Conservation (phyloP, 2,797 vertebrate genomes). For the Rhynchonycteris naso region DNA sequence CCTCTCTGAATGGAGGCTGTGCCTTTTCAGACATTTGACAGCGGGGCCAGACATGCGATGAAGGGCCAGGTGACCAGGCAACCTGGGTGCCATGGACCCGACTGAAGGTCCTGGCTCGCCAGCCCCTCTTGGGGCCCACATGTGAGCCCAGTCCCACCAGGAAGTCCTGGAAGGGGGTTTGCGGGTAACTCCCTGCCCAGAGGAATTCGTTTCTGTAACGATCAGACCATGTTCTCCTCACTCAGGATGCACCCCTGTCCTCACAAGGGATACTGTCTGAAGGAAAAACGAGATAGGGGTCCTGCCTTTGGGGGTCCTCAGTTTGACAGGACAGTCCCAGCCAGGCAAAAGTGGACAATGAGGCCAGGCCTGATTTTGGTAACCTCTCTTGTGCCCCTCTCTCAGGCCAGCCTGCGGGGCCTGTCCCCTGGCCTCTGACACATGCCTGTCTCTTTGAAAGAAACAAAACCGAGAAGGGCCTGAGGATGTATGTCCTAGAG, state of each 20-base stretch:
- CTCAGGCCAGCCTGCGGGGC: not conserved
- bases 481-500: not conserved
- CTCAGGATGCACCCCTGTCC: not conserved
- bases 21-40: not conserved
- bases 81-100: not conserved
- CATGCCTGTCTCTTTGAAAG: not conserved
- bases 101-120: not conserved
- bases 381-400: not conserved
- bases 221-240: not conserved
- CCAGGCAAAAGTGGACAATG: not conserved
- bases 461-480: not conserved
- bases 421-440: no score
- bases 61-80: not conserved
- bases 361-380: not conserved
- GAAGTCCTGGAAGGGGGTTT: not conserved
- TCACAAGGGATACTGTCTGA: no score
- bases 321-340: not conserved
- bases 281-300: not conserved
- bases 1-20: not conserved
- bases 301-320: not conserved
- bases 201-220: no score
- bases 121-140: not conserved
- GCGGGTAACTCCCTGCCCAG: not conserved
- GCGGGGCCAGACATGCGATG: not conserved
- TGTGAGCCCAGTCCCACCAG: not conserved